Conservation (phyloP, 2,797 vertebrate species). For the Manis pentadactyla region DNA sequence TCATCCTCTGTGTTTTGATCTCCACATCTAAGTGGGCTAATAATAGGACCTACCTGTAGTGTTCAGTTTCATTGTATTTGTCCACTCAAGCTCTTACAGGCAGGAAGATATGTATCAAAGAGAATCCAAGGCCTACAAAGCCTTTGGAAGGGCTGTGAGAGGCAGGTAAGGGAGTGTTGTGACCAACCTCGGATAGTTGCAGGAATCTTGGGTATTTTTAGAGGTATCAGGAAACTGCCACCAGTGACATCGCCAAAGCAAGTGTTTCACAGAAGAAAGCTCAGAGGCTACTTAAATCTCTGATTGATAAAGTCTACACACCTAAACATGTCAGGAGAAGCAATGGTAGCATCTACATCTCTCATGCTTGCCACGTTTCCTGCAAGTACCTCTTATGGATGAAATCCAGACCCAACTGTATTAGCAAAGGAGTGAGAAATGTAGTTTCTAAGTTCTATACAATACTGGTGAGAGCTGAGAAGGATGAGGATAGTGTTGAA, state of each 20-base stretch:
- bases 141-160: neutral
- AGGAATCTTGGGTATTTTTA: slow-evolving; percentile 11
- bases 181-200: neutral
- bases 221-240: neutral
- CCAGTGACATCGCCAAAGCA: neutral
- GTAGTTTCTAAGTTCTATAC: neutral
- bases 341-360: neutral
- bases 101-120: neutral
- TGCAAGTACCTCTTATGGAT: neutral
- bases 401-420: neutral
- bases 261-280: neutral
- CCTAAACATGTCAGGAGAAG: neutral
- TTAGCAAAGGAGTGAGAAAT: neutral
- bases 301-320: neutral
- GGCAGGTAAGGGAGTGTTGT: neutral
- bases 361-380: neutral
- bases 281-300: neutral
- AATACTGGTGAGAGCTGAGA: neutral
- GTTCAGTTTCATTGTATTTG: neutral
- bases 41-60: neutral
- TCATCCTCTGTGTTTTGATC: neutral
- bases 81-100: neutral
- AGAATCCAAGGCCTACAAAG: neutral
- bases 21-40: neutral
- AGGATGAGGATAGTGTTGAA: neutral